Percentiles rank a stretch among this genome's conserved stretches.
Evolutionary conservation across 2,113 vertebrate species (phyloP).

Genomic region (Symphodus melops): DNA sequence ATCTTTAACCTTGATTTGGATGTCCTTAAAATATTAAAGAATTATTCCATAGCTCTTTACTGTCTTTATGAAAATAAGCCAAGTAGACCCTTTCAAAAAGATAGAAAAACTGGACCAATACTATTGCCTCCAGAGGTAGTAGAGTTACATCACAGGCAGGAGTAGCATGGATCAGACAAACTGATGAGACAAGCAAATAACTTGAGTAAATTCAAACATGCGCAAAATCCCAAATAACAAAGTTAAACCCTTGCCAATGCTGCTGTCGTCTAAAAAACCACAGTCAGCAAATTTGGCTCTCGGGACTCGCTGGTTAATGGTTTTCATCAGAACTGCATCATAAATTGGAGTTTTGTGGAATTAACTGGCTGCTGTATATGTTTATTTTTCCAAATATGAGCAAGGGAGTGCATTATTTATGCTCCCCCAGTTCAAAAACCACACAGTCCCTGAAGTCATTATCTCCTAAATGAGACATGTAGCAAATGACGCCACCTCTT

Average conservation of each 20-base stretch:
- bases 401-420: constrained; percentile 59
- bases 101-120: too few species aligned
- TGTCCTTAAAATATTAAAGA: too few species aligned
- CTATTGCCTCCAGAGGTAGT: too few species aligned
- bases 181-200: not conserved
- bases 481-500: constrained; percentile 31
- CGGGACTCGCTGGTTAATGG: constrained; percentile 10
- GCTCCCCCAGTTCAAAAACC: constrained; percentile 48
- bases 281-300: constrained; percentile 40
- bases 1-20: too few species aligned
- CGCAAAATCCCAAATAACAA: not conserved
- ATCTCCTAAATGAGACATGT: constrained; percentile 43
- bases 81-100: too few species aligned
- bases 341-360: constrained; percentile 23
- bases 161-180: not conserved
- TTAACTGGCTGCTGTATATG: constrained; percentile 35
- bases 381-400: constrained; percentile 60
- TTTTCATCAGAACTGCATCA: constrained; percentile 48
- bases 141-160: not conserved
- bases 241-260: constrained; percentile 9
- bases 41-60: too few species aligned
- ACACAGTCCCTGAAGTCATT: constrained; percentile 65
- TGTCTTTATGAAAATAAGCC: too few species aligned
- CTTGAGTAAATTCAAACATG: not conserved
- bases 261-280: constrained; percentile 31